phyloP scores from a whole-genome alignment of 2,797 vertebrate genomes.

The Peromyscus aztecus region DNA sequence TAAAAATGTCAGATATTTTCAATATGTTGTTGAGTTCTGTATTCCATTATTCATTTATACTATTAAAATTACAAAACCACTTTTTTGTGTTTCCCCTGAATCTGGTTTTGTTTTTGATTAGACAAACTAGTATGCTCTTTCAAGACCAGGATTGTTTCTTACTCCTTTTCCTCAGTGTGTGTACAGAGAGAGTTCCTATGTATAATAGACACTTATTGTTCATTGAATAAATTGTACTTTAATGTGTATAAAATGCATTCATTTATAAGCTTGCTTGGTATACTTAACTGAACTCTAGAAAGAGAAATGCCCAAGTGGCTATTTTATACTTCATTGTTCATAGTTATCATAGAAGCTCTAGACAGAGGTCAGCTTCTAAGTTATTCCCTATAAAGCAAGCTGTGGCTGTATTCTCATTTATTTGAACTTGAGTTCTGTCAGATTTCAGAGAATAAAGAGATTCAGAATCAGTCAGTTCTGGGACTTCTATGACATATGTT shows the following conservation, averaged over 20 bases:
- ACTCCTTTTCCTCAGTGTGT: neutral
- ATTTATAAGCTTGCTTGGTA: slow-evolving; percentile 19
- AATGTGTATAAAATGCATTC: neutral
- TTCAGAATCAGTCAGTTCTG: slow-evolving; percentile 17
- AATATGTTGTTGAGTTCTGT: neutral
- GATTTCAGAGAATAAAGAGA: slow-evolving; percentile 59
- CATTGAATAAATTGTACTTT: neutral
- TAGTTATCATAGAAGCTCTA: slow-evolving; percentile 36
- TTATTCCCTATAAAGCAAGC: slow-evolving; percentile 57
- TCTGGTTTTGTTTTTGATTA: neutral
- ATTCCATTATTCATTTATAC: neutral
- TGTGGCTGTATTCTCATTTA: slow-evolving; percentile 36
- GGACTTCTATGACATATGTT: slow-evolving; percentile 34
- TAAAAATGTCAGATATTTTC: neutral
- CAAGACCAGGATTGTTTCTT: neutral
- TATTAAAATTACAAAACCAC: neutral
- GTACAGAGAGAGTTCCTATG: neutral
- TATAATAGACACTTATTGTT: neutral
- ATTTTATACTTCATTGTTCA: slow-evolving; percentile 66
- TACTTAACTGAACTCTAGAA: slow-evolving; percentile 58
- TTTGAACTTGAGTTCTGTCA: slow-evolving; percentile 72
- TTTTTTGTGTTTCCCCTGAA: neutral
- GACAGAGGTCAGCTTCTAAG: slow-evolving; percentile 38
- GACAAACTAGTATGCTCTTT: neutral
- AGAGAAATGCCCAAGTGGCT: neutral